Evolutionary conservation across 2,113 vertebrate genomes (phyloP), one percentile per base, ranked within the genome.

Genomic region (Butorides virescens): DNA sequence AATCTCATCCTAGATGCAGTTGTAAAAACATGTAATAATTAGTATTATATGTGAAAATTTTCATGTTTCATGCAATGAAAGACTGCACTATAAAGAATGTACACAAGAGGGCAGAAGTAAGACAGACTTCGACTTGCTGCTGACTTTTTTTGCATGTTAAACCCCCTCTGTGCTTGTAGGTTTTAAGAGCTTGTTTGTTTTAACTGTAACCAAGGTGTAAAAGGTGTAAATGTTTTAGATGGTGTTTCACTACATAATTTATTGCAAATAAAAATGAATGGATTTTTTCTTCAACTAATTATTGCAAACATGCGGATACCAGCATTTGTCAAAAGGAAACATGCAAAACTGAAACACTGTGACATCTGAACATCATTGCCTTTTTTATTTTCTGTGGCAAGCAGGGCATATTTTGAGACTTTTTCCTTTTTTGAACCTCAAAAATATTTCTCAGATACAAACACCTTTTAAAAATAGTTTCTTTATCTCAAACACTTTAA

Each of bases 401-500:
- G 39, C 1, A 52, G 7, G 22, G 46, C 15, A 46, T 68, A 82
- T 91, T 95, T 96, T 59, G 50, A 90, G 72, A 88, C 53, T 55
- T 62, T 9, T 65, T 44, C 66, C 18, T 78, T 42, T 75, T 90
- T 53, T 86, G 36, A 94, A 63, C 37, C 17, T 81, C 63, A 63
- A 73, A 86, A 72, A 46, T 79, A 84, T 61, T 87, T 89, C 49
- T 86, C 67, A 77, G 55, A 85, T 30, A 82, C 53, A 90, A 90
- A 53, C 17, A 30, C 29, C 12, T 91, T 96, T 81, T 36, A 39
- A 65, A 81, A 90, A 55, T 68, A 89, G 23, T 36, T 34, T 32
- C 78, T 92, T 94, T 97, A 92, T 94, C 93, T 94, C 49, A 17
- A 96, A 61, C 92, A 95, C 32, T 92, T 95, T 78, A 95, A 95